These are phyloP conservation scores for Halisarca cf. caerulea DNA, from an alignment of 37 sponge, comb jelly and placozoan genomes.

Conservation along the genomic window DNA sequence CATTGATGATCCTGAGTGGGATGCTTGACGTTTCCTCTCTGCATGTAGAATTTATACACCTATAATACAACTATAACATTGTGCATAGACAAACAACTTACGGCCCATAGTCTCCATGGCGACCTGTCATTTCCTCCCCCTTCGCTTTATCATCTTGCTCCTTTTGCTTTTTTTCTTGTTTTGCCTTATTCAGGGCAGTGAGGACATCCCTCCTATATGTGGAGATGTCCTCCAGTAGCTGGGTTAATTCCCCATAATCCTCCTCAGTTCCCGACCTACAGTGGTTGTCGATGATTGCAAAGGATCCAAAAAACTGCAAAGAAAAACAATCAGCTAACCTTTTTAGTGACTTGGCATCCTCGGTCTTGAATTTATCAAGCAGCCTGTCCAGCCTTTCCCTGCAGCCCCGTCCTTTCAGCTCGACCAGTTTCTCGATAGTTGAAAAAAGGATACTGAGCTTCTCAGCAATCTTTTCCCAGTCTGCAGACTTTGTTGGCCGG, in stretches of 20 bases:
- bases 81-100: too few relatives aligned
- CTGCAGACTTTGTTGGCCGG: neutral
- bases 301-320: neutral
- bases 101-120: too few relatives aligned
- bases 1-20: too few relatives aligned
- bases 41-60: too few relatives aligned
- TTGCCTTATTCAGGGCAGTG: too few relatives aligned
- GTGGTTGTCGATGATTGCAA: neutral
- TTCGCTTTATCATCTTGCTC: too few relatives aligned
- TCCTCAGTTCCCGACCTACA: constrained; percentile 3
- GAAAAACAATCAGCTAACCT: neutral
- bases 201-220: too few relatives aligned
- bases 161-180: too few relatives aligned
- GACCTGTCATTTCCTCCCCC: too few relatives aligned
- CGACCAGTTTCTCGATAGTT: neutral
- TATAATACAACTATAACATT: too few relatives aligned
- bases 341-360: neutral
- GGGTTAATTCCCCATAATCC: neutral
- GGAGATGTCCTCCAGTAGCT: neutral
- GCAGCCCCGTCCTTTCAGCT: constrained; percentile 4
- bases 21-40: too few relatives aligned
- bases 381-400: neutral
- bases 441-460: neutral
- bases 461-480: neutral
- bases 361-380: neutral